Base-by-base conservation (phyloP, 2,888 invertebrate genomes). In the Dorcus hopei region DNA sequence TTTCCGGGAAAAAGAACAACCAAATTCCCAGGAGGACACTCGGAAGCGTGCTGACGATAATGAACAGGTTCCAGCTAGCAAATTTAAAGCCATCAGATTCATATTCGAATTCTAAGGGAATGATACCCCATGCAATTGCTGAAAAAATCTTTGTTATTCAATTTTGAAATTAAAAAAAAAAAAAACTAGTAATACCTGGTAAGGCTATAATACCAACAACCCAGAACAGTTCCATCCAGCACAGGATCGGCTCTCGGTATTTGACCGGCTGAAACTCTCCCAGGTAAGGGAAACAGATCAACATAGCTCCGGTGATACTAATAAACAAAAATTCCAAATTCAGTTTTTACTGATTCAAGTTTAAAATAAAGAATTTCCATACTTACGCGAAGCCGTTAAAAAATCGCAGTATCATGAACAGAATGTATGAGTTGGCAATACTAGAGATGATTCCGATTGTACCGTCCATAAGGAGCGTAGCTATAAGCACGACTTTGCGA, bases 211-310 rank as follows among this genome's bases (percentile, higher is more conserved):
- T 89, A 61, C 91, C 91, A 49, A 89, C 77, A 39, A 90, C 90
- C 91, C 91, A 91, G 79, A 91, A 91, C 80, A 91, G 82, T 81
- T 91, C 91, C 89, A 91, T 89, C 89, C 90, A 90, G 78, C 90
- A 90, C 59, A 91, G 83, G 72, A 89, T 89, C 70, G 87, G 89
- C 76, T 91, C 91, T 73, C 91, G 83, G 78, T 89, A 87, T 77
- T 87, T 88, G 57, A 88, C 88, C 43, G 88, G 87, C 72, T 91
- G 91, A 78, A 91, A 91, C 79, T 91, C 91, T 62, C 91, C 90
- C 68, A 91, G 80, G 78, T 91, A 91, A 0, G 91, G 90, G 79
- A 91, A 91, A 69, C 89, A 88, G 70, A 91, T 89, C 69, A 90
- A 90, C 88, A 91, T 89, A 56, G 90, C 90, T 54, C 91, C 91